Evolutionary conservation across 2,113 vertebrate species (phyloP), one percentile per base, ranked within the genome.

Genomic region (Ictalurus furcatus): DNA sequence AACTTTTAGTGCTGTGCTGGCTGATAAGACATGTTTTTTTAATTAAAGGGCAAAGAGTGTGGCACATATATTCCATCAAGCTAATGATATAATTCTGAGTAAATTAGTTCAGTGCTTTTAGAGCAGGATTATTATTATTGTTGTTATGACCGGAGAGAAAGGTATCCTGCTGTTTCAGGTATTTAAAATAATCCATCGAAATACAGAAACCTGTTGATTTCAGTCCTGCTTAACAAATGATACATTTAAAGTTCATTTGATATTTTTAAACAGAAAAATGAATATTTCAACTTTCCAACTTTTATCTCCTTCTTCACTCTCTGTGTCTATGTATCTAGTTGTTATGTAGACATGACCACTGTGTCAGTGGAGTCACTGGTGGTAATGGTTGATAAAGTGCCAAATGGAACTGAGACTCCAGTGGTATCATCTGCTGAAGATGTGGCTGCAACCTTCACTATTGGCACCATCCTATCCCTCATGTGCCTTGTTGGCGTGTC

Each of bases 401-500:
- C 92, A 92, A 97, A 97, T 0, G 0, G 93, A 89, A 96, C 95
- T 0, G 89, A 93, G 0, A 69, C 86, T 0, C 89, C 92, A 9
- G 88, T 93, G 0, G 28, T 90, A 1, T 1, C 91, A 2, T 92
- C 95, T 63, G 86, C 91, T 34, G 96, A 98, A 92, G 96, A 99
- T 92, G 92, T 95, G 85, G 94, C 96, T 0, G 96, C 96, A 87
- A 97, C 95, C 1, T 96, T 97, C 25, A 94, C 96, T 91, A 97
- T 99, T 0, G 97, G 98, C 89, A 96, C 94, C 0, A 96, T 97
- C 88, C 96, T 98, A 21, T 97, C 97, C 9, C 91, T 97, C 78
- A 97, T 98, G 97, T 98, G 97, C 19, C 93, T 98, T 4, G 90
- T 97, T 0, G 97, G 97, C 9, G 96, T 98, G 48, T 95, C 96